phyloP scores from a whole-genome alignment of 2,113 vertebrate species.

The Apaloderma vittatum region DNA sequence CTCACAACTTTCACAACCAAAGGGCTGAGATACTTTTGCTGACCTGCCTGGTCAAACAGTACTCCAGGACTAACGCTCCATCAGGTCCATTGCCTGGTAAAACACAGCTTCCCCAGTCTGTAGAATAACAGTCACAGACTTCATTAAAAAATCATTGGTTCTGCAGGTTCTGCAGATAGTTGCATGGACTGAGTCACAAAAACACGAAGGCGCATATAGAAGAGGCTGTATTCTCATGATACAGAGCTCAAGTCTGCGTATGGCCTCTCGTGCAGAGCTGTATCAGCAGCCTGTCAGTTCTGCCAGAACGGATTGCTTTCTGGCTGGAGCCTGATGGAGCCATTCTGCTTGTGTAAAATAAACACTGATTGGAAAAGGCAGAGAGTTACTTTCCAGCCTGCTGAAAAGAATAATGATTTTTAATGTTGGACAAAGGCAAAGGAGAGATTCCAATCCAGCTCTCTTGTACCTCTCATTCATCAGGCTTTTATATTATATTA shows the following conservation, averaged over 20 bases:
- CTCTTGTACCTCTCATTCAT: not conserved
- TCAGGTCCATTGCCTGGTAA: not conserved
- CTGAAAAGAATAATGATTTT: not conserved
- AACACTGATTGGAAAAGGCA: not conserved
- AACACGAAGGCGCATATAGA: not conserved
- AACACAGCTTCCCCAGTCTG: not conserved
- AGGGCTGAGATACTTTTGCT: not conserved
- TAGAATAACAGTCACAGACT: not conserved
- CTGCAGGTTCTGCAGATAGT: not conserved
- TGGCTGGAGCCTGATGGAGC: not conserved
- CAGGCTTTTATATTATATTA: not conserved
- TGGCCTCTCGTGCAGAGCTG: accelerated
- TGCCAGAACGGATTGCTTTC: not conserved
- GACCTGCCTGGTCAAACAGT: accelerated
- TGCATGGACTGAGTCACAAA: not conserved
- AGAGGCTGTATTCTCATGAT: not conserved
- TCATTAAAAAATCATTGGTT: not conserved
- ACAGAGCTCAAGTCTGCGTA: not conserved
- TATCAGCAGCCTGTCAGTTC: not conserved
- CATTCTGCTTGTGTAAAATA: not conserved
- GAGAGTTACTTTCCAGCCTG: not conserved
- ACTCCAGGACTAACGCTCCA: not conserved
- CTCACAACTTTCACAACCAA: not conserved
- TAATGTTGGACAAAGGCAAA: not conserved
- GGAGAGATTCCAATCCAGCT: not conserved